These are phyloP conservation scores for Geophilus truncorum DNA, from an alignment of 2,888 invertebrate genomes.

Conservation along the genomic window DNA sequence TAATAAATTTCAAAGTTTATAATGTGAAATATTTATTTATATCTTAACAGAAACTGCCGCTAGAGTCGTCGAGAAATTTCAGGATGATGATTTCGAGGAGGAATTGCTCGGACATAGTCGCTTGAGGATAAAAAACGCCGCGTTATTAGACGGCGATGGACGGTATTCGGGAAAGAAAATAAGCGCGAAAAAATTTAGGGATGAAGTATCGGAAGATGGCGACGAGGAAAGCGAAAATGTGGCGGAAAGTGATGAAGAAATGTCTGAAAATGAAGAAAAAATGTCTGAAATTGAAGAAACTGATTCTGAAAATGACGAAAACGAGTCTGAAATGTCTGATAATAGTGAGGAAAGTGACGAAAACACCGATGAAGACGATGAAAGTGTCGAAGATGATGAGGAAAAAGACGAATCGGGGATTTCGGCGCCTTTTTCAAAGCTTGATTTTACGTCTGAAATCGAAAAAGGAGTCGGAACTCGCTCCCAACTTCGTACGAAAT, in stretches of 20 bases:
- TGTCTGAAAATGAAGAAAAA: neutral
- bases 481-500: neutral
- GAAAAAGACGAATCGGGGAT: too few species aligned
- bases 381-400: too few species aligned
- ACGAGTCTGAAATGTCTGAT: too few species aligned
- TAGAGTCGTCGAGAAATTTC: slow-evolving; percentile 16
- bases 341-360: slow-evolving; percentile 19
- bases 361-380: neutral
- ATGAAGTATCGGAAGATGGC: neutral
- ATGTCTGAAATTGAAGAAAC: too few species aligned
- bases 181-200: neutral
- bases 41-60: slow-evolving; percentile 8
- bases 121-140: neutral
- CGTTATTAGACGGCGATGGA: neutral
- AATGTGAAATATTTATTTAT: neutral
- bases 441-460: too few species aligned
- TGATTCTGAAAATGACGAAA: neutral
- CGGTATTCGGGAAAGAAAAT: slow-evolving; percentile 31
- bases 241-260: neutral
- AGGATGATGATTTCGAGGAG: neutral
- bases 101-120: neutral
- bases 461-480: neutral
- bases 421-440: too few species aligned
- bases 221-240: neutral
- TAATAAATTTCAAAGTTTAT: neutral